These are phyloP conservation scores for Todiramphus chloris DNA, from an alignment of 2,113 vertebrate genomes.

Conservation along the genomic window DNA sequence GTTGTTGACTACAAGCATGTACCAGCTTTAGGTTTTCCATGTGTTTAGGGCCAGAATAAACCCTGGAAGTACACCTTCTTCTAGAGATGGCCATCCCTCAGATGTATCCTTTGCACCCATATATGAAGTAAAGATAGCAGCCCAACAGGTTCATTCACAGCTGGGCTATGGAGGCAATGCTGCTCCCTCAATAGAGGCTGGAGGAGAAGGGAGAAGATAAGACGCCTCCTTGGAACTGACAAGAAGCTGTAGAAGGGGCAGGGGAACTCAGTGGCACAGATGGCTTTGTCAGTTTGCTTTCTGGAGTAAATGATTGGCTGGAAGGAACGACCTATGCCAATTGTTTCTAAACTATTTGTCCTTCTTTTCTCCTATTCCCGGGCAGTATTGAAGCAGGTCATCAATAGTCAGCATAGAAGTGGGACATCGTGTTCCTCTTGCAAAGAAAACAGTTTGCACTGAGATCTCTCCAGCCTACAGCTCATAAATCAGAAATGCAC, in stretches of 20 bases:
- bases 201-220: not conserved
- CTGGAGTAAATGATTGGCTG: not conserved
- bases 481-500: not conserved
- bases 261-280: not conserved
- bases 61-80: not conserved
- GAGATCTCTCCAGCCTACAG: not conserved
- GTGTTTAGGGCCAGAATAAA: not conserved
- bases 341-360: not conserved
- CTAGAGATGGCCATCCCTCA: not conserved
- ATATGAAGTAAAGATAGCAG: not conserved
- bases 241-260: not conserved
- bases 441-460: not conserved
- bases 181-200: not conserved
- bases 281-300: not conserved
- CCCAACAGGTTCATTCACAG: not conserved
- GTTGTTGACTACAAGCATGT: not conserved
- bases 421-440: not conserved
- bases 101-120: not conserved
- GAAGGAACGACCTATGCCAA: not conserved
- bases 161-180: not conserved
- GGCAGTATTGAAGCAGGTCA: not conserved
- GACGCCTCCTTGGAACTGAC: not conserved
- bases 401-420: not conserved
- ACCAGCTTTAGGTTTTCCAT: not conserved
- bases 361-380: not conserved